Base-by-base conservation (phyloP, 2,797 vertebrate genomes). In the Danio aesculapii region DNA sequence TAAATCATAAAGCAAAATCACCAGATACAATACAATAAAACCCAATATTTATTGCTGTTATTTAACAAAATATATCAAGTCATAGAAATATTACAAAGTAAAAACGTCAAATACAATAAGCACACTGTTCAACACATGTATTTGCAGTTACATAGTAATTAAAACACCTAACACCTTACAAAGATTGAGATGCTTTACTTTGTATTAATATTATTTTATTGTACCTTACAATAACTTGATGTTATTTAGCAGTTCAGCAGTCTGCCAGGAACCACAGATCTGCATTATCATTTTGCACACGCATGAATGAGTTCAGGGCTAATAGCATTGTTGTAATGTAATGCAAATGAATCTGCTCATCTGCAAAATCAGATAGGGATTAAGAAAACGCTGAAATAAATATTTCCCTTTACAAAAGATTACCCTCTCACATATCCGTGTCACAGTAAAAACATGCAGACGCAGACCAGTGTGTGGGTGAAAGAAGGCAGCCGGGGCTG, bases 351-450 rank as follows among this genome's bases (percentile, higher is more conserved):
- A 88, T 87, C 81, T 82, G 61, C 75, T 90, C 89, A 90, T 87
- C 88, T 88, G 85, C 90, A 83, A 92, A 91, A 93, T 92, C 86
- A 90, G 80, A 91, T 88, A 89, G 82, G 84, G 84, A 91, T 90
- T 91, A 91, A 69, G 84, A 84, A 90, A 90, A 87, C 6, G 73
- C 83, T 91, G 88, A 90, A 90, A 84, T 82, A 81, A 86, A 84
- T 84, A 81, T 79, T 92, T 89, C 62, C 16, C 57, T 88, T 90
- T 84, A 88, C 84, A 82, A 90, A 75, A 89, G 86, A 91, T 92
- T 91, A 90, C 90, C 85, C 83, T 84, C 73, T 71, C 75, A 76
- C 86, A 76, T 84, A 78, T 74, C 86, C 84, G 84, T 83, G 62
- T 47, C 78, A 81, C 86, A 84, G n/a, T 64, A 58, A 79, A 77